phyloP scores from a whole-genome alignment of 1,140 invertebrate species.

The Drosophila prosaltans region DNA sequence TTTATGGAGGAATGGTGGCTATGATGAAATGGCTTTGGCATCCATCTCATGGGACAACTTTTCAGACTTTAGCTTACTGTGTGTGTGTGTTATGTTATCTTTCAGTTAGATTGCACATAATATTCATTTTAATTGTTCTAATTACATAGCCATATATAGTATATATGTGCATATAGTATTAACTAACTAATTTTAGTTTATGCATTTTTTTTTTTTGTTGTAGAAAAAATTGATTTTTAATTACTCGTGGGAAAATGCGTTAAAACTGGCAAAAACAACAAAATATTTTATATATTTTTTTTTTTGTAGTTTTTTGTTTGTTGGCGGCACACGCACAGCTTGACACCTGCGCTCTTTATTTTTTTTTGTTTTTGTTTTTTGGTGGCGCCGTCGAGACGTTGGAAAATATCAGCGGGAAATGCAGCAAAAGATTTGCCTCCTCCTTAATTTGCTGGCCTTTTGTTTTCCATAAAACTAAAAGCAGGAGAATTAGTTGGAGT shows the following conservation, averaged over 20 bases:
- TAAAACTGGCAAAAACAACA: neutral
- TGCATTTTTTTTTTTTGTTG: slow-evolving; percentile 9
- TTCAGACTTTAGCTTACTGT: too few relatives aligned
- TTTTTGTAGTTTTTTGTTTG: slow-evolving; percentile 23
- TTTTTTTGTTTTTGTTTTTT: slow-evolving; percentile 24
- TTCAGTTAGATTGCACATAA: slow-evolving; percentile 41
- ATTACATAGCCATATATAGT: slow-evolving; percentile 52
- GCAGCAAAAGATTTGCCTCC: neutral
- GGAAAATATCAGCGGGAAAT: slow-evolving; percentile 7
- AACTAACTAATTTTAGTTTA: too few relatives aligned
- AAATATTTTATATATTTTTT: slow-evolving; percentile 27
- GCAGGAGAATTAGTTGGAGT: neutral
- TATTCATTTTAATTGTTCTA: slow-evolving; percentile 73
- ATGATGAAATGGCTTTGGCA: slow-evolving; percentile 68
- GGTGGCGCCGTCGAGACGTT: slow-evolving; percentile 40
- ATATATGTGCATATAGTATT: slow-evolving; percentile 13
- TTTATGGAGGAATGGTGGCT: slow-evolving; percentile 5
- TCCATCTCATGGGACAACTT: slow-evolving; percentile 34
- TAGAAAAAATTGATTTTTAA: slow-evolving; percentile 22
- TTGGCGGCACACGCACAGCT: slow-evolving; percentile 72
- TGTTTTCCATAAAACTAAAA: slow-evolving; percentile 19
- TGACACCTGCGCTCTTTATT: slow-evolving; percentile 65
- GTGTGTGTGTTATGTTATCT: slow-evolving; percentile 33
- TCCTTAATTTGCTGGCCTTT: slow-evolving; percentile 39
- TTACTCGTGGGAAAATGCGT: slow-evolving; percentile 68